Base-by-base conservation (phyloP, 2,797 vertebrate species). In the Alcedo atthis region DNA sequence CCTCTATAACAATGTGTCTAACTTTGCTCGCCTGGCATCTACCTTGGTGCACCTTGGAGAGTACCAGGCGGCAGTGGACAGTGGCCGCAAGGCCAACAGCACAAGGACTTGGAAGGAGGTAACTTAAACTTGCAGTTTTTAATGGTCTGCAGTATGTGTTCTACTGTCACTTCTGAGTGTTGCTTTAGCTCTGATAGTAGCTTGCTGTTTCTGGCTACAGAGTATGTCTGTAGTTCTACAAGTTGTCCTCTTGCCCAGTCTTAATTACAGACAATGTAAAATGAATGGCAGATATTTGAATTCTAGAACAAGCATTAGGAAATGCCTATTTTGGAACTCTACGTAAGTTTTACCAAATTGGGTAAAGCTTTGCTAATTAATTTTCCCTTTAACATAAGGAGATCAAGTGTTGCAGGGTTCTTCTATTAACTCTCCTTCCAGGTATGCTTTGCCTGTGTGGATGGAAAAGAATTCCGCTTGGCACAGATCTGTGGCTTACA, bases 31-130 rank as follows among this genome's bases (percentile, higher is more conserved):
- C 45, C 97, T 99, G 97, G 98, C 99, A 18, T 99, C 99, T 74
- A 99, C 99, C 25, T 96, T 99, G 95, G 98, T 99, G 81, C 99
- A 99, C 97, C 98, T 99, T 8, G 98, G 99, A 40, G 98, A 99
- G 78, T 99, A 99, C 87, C 99, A 99, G 95, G 99, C 99, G 0
- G 99, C 99, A 2, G 99, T 99, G 78, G 99, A 99, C 32, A 99
- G 98, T 40, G 98, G 98, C 43, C 98, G 98, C 93, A 99, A 99
- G 96, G 98, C 99, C 92, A 99, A 99, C 85, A 99, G 98, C 97
- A 99, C 98, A 12, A 97, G 98, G 71, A 99, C 98, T 49, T 99
- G 99, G 98, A 99, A 99, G 90, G 99, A 99, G 98, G 98, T 99
- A 94, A 95, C 78, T 45, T 42, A 33, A 89, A 33, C 40, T 51